These are phyloP conservation scores for Cherax destructor DNA, from an alignment of 1,140 invertebrate genomes.

Conservation along the genomic window DNA sequence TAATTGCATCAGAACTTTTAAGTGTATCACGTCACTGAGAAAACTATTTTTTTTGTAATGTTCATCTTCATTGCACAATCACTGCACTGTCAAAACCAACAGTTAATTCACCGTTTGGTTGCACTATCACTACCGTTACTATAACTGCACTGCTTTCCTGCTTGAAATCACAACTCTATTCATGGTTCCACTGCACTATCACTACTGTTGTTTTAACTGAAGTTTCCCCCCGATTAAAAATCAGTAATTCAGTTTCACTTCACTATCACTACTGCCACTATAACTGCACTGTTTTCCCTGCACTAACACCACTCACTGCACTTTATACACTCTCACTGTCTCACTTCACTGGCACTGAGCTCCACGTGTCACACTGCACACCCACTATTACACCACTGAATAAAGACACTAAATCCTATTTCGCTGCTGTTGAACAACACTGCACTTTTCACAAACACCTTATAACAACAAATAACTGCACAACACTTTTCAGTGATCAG, in stretches of 20 bases:
- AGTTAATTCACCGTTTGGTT: not conserved
- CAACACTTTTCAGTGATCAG: not conserved
- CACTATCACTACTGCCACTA: constrained; percentile 19
- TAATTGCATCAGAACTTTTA: not conserved
- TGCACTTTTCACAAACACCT: constrained; percentile 22
- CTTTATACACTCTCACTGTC: constrained; percentile 22
- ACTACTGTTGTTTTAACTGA: too few species aligned
- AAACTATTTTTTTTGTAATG: not conserved
- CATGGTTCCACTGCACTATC: constrained; percentile 27
- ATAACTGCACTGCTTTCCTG: constrained; percentile 37
- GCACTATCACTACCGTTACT: constrained; percentile 10
- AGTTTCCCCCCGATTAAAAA: too few species aligned
- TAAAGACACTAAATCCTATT: constrained; percentile 7
- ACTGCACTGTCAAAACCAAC: not conserved
- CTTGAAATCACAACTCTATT: constrained; percentile 8
- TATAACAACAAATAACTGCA: constrained; percentile 15
- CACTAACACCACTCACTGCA: constrained; percentile 38
- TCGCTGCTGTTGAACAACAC: not conserved
- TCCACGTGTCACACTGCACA: constrained; percentile 5
- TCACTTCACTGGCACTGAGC: constrained; percentile 35
- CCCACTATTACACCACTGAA: constrained; percentile 22
- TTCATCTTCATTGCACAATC: not conserved
- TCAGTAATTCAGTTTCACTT: constrained; percentile 21
- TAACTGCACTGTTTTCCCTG: constrained; percentile 33
- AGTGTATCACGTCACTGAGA: not conserved